Percentiles rank a stretch among this genome's conserved stretches.
These are phyloP conservation scores for Clitarchus hookeri DNA, from an alignment of 2,888 invertebrate species.

Conservation along the genomic window DNA sequence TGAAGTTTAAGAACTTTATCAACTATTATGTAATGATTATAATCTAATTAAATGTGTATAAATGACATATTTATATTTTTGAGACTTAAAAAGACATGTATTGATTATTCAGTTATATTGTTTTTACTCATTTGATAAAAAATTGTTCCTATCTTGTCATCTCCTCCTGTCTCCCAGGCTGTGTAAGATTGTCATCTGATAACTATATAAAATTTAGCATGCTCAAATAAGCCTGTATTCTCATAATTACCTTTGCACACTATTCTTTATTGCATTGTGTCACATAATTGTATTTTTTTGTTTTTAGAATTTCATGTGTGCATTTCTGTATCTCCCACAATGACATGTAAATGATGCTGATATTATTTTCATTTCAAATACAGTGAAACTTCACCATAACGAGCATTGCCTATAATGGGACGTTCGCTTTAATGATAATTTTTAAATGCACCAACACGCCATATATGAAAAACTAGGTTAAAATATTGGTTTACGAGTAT, in stretches of 20 bases:
- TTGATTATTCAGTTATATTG: slow-evolving; percentile 3
- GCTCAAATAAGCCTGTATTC: background rate
- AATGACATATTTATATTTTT: background rate
- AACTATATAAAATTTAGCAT: background rate
- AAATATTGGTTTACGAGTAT: too few species aligned
- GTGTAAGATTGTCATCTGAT: background rate
- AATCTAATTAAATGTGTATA: background rate
- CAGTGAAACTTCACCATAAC: too few species aligned
- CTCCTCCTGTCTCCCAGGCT: background rate
- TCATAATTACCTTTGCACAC: background rate
- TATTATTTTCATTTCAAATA: too few species aligned
- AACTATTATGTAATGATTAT: background rate
- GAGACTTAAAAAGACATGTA: background rate
- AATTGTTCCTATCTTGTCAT: background rate
- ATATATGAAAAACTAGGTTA: too few species aligned
- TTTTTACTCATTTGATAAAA: background rate
- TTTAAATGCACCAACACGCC: too few species aligned
- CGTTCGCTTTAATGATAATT: too few species aligned
- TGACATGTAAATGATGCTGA: too few species aligned
- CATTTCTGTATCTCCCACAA: too few species aligned
- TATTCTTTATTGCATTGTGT: background rate
- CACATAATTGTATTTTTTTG: background rate
- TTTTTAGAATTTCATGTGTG: background rate
- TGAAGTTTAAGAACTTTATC: background rate
- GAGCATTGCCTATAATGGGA: too few species aligned